Evolutionary conservation across 2,797 vertebrate genomes (phyloP), one percentile per base, ranked within the genome.

Genomic region (Tragopan temminckii): DNA sequence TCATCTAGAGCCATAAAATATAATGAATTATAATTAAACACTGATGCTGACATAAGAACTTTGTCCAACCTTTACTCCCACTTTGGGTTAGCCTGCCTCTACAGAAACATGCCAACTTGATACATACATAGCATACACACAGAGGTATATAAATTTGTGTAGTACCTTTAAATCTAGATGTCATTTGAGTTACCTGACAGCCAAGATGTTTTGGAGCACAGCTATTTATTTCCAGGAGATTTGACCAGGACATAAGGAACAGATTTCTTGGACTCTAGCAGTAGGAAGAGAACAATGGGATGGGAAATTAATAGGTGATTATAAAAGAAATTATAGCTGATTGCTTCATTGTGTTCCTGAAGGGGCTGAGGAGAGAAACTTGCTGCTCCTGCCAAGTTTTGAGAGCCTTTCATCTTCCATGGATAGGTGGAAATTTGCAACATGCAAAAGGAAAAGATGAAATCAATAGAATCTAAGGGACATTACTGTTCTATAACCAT

Each of bases 21-120:
- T 21, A 42, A 52, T 84, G 94, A 81, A 33, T 94, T 94, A 63
- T 88, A 95, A 97, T 93, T 92, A 95, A 95, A 83, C 71, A 69
- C 70, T 53, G 31, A 45, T 55, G 79, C 43, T 77, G 71, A 95
- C 5, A 92, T 33, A 55, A 92, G 52, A 94, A 89, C 83, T 91
- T 82, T 53, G n/a, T 68, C 75, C 55, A 69, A 72, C 20, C 43
- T 8, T 33, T 13, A 52, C 62, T 66, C 20, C 6, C 4, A 27
- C 0, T 77, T 63, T 25, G 61, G 18, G 71, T 76, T 20, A 84
- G 64, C 33, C 85, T 80, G 55, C 67, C 36, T 96, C 48, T 25
- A 67, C 62, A 63, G 63, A 15, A 80, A 46, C 17, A n/a, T 3
- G 8, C 25, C 38, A 70, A 4, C 19, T 58, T n/a, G 6, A 17